Evolutionary conservation across 2,888 invertebrate genomes (phyloP), one percentile per base, ranked within the genome.

Genomic region (Drosophila fulvimacula): DNA sequence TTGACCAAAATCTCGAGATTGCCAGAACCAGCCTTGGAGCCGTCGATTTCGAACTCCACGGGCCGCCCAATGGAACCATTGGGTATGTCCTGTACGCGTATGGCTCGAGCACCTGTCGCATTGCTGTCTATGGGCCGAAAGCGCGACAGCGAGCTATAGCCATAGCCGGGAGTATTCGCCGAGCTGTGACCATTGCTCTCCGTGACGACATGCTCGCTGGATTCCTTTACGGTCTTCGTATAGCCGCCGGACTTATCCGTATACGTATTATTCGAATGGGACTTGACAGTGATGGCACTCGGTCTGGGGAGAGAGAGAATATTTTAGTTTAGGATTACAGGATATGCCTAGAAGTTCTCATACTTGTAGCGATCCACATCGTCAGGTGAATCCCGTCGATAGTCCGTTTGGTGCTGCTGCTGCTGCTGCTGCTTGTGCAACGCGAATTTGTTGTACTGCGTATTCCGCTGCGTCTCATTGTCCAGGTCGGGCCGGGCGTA

Each of bases 1-100:
- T 98, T 98, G 10, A 98, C 98, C 76, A 98, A 95, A 79, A 99
- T 96, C 93, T 99, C 99, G 79, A 99, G 93, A 93, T 98, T 98
- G 17, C 99, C 99, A 4, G 98, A 97, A 39, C 99, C 99, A n/a
- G 99, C 98, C 77, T 95, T 95, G 67, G 97, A 96, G 63, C 98
- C 98, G 93, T 99, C 98, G 93, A 99, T 98, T 94, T 98, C 97
- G 93, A 99, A 99, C 93, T 98, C 97, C 58, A 98, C 98, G 59
- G 98, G 97, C 92, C 96, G 95, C 79, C 98, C 98, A 60, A 99
- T 95, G 55, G 96, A 94, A 76, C 98, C 98, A 93, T 96, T 96
- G 3, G 97, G 96, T 82, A 97, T 96, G 68, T 95, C 95, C 88
- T 96, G 97, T 59, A 99, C 97, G 91, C 95, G 94, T 90, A 99